Evolutionary conservation across 2,888 invertebrate genomes (phyloP).

Genomic region (Ecliptopera silaceata): DNA sequence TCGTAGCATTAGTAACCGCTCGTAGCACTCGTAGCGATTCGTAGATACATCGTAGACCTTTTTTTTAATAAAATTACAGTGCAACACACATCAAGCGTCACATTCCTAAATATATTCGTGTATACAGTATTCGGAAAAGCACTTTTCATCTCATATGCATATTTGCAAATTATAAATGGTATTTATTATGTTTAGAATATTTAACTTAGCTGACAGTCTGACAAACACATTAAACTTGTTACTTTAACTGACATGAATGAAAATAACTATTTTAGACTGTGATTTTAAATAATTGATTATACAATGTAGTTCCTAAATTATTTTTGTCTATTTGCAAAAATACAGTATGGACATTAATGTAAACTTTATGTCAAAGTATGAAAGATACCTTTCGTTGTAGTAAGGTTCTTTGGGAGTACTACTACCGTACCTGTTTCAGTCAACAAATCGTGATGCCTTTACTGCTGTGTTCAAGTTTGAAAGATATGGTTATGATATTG

Average conservation of each 20-base stretch:
- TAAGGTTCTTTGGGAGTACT: too few relatives aligned
- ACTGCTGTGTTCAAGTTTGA: too few relatives aligned
- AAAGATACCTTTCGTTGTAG: too few relatives aligned
- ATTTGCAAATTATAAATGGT: conserved; percentile 59
- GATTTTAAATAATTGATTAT: too few relatives aligned
- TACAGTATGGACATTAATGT: too few relatives aligned
- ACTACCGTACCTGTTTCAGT: too few relatives aligned
- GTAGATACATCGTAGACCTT: neutral
- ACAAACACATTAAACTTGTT: conserved; percentile 13
- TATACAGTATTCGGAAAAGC: conserved; percentile 77
- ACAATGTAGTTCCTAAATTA: too few relatives aligned
- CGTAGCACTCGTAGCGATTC: neutral
- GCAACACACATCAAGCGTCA: conserved; percentile 50
- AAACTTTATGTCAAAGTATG: too few relatives aligned
- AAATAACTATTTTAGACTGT: conserved; percentile 5
- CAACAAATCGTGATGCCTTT: too few relatives aligned
- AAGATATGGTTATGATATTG: too few relatives aligned
- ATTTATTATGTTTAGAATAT: conserved; percentile 67
- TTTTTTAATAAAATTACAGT: conserved; percentile 34
- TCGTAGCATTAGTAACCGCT: too few relatives aligned
- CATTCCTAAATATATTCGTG: conserved; percentile 73
- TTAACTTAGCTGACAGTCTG: conserved; percentile 37
- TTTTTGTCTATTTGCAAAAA: too few relatives aligned
- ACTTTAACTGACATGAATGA: neutral
- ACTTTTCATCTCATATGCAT: conserved; percentile 78